Percentiles rank a stretch among this genome's conserved stretches.
Conservation (phyloP, 2,888 invertebrate genomes). For the Gari tellinella region DNA sequence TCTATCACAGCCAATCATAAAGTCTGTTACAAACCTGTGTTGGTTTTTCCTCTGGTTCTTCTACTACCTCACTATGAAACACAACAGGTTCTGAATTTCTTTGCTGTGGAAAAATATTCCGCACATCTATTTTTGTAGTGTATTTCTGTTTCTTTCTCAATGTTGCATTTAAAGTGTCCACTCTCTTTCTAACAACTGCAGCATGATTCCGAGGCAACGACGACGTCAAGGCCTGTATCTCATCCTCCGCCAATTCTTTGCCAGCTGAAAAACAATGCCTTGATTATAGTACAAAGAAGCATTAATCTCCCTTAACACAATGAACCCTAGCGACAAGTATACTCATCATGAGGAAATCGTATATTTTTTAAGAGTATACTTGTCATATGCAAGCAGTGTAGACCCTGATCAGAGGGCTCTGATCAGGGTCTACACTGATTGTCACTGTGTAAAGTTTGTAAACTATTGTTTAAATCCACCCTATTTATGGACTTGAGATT, state of each 20-base stretch:
- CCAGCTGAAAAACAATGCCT: slow-evolving; percentile 77
- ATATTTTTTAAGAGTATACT: too few relatives aligned
- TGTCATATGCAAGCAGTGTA: too few relatives aligned
- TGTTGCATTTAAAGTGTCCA: slow-evolving; percentile 91
- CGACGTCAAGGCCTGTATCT: slow-evolving; percentile 84
- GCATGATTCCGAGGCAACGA: slow-evolving; percentile 88
- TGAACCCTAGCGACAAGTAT: too few relatives aligned
- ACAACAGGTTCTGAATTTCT: slow-evolving; percentile 1
- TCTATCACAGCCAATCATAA: neutral
- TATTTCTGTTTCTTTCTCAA: slow-evolving; percentile 87
- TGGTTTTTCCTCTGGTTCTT: slow-evolving; percentile 5
- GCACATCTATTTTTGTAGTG: slow-evolving; percentile 73
- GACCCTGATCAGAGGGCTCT: too few relatives aligned
- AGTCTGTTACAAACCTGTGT: neutral
- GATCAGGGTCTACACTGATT: too few relatives aligned
- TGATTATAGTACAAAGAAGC: too few relatives aligned
- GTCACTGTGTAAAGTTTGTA: too few relatives aligned
- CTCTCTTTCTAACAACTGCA: slow-evolving; percentile 90
- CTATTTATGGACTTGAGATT: too few relatives aligned
- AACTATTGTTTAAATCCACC: too few relatives aligned
- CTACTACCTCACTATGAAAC: slow-evolving; percentile 14
- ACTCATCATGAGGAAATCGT: too few relatives aligned
- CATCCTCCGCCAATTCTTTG: slow-evolving; percentile 77
- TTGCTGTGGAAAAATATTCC: slow-evolving; percentile 73
- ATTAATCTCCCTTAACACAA: too few relatives aligned